Percentiles rank a stretch among this genome's conserved stretches.
phyloP scores from a whole-genome alignment of 2,888 invertebrate genomes.

The Teinopalpus imperialis region DNA sequence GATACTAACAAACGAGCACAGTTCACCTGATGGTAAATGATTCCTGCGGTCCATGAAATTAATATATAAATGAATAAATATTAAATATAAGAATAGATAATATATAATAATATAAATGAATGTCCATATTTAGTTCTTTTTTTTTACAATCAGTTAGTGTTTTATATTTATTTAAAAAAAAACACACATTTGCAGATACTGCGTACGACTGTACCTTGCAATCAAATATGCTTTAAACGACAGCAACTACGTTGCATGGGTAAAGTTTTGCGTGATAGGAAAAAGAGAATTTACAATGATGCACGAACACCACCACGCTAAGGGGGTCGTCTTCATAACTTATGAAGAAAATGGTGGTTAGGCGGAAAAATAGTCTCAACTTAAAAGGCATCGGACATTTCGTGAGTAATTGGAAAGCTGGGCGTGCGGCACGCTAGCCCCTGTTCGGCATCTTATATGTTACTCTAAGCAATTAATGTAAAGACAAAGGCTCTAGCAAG shows the following conservation, averaged over 20 bases:
- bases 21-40: too few relatives aligned
- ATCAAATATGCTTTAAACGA: conserved; percentile 3
- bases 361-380: conserved; percentile 61
- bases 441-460: conserved; percentile 45
- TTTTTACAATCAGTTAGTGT: too few relatives aligned
- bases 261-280: conserved; percentile 47
- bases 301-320: conserved; percentile 51
- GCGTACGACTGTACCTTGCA: conserved; percentile 12
- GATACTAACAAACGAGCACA: too few relatives aligned
- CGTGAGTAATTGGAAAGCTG: conserved; percentile 52
- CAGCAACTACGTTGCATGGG: conserved; percentile 21
- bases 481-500: too few relatives aligned
- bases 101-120: too few relatives aligned
- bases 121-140: too few relatives aligned
- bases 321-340: conserved; percentile 65
- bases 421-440: conserved; percentile 63
- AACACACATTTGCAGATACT: too few relatives aligned
- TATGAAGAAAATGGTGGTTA: conserved; percentile 60
- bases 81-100: too few relatives aligned
- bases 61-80: too few relatives aligned
- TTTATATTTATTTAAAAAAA: too few relatives aligned
- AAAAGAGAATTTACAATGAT: conserved; percentile 64
- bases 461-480: too few relatives aligned
- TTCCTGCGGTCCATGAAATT: too few relatives aligned
- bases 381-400: conserved; percentile 60